Conservation (phyloP, 2,797 vertebrate genomes). For the Gadopsis marmoratus region DNA sequence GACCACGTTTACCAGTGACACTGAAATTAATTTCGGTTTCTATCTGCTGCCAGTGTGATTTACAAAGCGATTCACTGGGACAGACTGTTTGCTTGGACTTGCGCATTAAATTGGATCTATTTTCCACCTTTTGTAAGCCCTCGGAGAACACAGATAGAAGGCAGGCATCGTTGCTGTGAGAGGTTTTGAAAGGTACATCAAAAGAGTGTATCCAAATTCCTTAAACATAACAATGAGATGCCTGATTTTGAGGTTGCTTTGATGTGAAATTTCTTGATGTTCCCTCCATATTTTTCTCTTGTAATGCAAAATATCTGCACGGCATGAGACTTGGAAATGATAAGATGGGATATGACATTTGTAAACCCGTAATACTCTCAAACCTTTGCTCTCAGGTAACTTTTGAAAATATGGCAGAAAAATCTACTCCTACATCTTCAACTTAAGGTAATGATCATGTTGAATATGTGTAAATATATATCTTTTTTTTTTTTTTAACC, state of each 20-base stretch:
- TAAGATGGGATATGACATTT: conserved; percentile 44
- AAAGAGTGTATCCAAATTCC: conserved; percentile 77
- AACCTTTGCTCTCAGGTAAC: conserved; percentile 26
- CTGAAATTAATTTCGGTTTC: conserved; percentile 44
- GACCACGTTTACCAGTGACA: conserved; percentile 43
- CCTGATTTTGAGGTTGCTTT: conserved; percentile 75
- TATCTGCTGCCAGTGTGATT: conserved; percentile 56
- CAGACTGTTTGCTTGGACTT: conserved; percentile 62
- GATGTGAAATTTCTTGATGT: conserved; percentile 78
- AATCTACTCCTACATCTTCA: not conserved
- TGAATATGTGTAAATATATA: not conserved
- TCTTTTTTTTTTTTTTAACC: not conserved
- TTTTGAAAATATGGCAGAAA: conserved; percentile 18
- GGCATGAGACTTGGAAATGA: conserved; percentile 42
- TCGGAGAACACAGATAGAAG: conserved; percentile 58
- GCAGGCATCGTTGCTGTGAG: conserved; percentile 60
- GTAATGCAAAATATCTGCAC: conserved; percentile 70
- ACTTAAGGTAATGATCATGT: not conserved
- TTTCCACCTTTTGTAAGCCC: conserved; percentile 63
- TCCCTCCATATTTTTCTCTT: conserved; percentile 54
- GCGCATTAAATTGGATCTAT: conserved; percentile 66
- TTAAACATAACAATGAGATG: conserved; percentile 75
- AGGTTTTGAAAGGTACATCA: conserved; percentile 85
- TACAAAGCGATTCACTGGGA: conserved; percentile 54
- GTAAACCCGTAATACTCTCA: conserved; percentile 34